Percentiles rank a stretch among this genome's conserved stretches.
Conservation (phyloP, 2,113 vertebrate species). For the Brachypteracias leptosomus region DNA sequence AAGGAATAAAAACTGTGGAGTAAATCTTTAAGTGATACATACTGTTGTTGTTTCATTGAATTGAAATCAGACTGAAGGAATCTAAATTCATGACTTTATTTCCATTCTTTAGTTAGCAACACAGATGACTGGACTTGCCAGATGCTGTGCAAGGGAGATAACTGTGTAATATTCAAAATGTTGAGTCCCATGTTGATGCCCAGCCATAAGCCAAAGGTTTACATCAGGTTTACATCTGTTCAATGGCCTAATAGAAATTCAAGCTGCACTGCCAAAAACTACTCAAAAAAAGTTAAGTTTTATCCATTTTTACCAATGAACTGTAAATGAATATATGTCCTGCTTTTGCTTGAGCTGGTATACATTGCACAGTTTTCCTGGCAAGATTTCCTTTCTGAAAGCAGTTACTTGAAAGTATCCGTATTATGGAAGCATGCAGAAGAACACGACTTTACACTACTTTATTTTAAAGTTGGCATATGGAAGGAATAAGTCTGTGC, state of each 20-base stretch:
- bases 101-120: not conserved
- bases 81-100: not conserved
- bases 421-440: not conserved
- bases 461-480: not conserved
- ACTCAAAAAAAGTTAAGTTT: not conserved
- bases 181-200: not conserved
- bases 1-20: not conserved
- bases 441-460: not conserved
- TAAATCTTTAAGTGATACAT: not conserved
- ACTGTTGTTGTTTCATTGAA: not conserved
- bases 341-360: not conserved
- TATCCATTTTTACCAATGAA: not conserved
- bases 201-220: constrained; percentile 22
- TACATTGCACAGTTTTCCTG: not conserved
- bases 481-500: not conserved
- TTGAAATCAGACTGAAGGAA: not conserved
- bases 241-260: constrained; percentile 25
- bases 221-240: constrained; percentile 48
- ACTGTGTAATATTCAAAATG: constrained; percentile 4
- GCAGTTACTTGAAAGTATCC: not conserved
- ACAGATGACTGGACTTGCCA: not conserved
- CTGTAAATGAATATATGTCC: not conserved
- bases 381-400: not conserved
- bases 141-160: constrained; percentile 28
- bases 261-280: not conserved